A percentile compares a stretch with the other conserved stretches of the same genome.
phyloP scores from a whole-genome alignment of 1,140 invertebrate species.

The Drosophila tani region DNA sequence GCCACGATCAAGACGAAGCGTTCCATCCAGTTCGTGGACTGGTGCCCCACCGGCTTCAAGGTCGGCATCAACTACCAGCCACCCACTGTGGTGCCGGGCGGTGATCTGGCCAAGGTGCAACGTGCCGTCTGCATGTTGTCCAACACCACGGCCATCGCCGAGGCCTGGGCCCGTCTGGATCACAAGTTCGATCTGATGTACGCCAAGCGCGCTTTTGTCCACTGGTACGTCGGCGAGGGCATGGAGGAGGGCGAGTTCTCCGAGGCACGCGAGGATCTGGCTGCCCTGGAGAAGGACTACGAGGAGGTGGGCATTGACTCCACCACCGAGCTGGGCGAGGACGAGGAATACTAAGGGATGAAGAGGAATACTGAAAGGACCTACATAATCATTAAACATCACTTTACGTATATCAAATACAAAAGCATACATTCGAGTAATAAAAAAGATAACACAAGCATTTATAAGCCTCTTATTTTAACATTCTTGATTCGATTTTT shows the following conservation, averaged over 20 bases:
- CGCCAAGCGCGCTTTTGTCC: conserved; percentile 93
- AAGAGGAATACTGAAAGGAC: not conserved
- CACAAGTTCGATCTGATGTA: conserved; percentile 94
- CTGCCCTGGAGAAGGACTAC: conserved; percentile 94
- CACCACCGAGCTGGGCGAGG: conserved; percentile 90
- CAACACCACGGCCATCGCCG: conserved; percentile 92
- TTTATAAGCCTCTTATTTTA: not conserved
- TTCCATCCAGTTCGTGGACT: conserved; percentile 95
- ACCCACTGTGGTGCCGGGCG: conserved; percentile 92
- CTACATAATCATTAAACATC: conserved; percentile 3
- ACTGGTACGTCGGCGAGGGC: conserved; percentile 94
- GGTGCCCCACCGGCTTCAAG: conserved; percentile 96
- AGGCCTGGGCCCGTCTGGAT: conserved; percentile 91
- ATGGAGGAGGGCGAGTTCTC: conserved; percentile 95
- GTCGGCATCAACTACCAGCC: conserved; percentile 93
- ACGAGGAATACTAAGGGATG: conserved; percentile 88
- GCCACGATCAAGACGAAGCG: conserved; percentile 94
- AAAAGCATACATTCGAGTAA: conserved; percentile 9
- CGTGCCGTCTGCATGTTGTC: conserved; percentile 92
- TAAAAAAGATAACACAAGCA: conserved; percentile 28
- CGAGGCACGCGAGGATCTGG: conserved; percentile 94
- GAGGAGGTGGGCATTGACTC: conserved; percentile 92
- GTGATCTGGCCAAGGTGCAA: conserved; percentile 91
- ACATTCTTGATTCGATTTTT: not conserved
- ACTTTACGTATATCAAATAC: conserved; percentile 14